Percentiles rank a stretch among this genome's conserved stretches.
phyloP scores from a whole-genome alignment of 2,113 vertebrate genomes.

The Gulo gulo region DNA sequence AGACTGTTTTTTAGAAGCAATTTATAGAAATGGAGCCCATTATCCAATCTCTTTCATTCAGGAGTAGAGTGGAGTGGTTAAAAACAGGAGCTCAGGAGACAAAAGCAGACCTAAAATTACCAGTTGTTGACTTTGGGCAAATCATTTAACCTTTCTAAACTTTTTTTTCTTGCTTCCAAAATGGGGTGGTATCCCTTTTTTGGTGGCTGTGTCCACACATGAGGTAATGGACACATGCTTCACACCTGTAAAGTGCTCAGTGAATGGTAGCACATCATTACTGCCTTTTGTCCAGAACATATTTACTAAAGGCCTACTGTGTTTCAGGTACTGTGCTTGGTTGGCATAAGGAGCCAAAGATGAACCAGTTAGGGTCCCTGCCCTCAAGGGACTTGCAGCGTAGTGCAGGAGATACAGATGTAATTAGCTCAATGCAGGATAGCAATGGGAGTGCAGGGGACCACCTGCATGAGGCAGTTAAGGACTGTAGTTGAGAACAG shows the following conservation, averaged over 20 bases:
- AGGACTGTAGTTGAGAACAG: not conserved
- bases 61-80: not conserved
- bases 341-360: not conserved
- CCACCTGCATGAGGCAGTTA: no score
- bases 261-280: not conserved
- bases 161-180: not conserved
- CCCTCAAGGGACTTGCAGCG: not conserved
- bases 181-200: not conserved
- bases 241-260: not conserved
- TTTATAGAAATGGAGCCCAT: not conserved
- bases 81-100: not conserved
- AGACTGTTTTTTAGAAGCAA: not conserved
- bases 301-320: not conserved
- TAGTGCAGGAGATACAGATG: not conserved
- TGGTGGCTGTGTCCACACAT: not conserved
- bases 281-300: not conserved
- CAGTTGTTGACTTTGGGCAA: not conserved
- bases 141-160: not conserved
- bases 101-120: not conserved
- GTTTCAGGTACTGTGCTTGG: not conserved
- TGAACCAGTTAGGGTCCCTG: not conserved
- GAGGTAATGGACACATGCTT: not conserved
- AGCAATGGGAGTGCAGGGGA: not conserved
- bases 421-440: not conserved
- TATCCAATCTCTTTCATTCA: not conserved